These are phyloP conservation scores for Pipra filicauda DNA, from an alignment of 2,113 vertebrate genomes.

Conservation along the genomic window DNA sequence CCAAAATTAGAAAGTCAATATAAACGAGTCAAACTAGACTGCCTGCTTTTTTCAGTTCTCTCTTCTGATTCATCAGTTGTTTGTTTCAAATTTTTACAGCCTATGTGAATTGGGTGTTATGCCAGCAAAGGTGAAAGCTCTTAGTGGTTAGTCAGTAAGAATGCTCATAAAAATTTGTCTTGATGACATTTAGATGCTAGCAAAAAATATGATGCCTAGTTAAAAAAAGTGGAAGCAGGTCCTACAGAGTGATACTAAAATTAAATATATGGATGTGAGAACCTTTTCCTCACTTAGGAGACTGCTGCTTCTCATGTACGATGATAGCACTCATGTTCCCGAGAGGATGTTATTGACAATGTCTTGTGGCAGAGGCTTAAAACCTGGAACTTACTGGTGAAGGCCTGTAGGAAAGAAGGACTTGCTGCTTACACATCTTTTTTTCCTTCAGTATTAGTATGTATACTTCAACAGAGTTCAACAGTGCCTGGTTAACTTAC, in stretches of 20 bases:
- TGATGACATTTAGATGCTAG: constrained; percentile 19
- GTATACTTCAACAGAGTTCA: neutral
- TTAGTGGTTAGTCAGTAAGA: constrained; percentile 43
- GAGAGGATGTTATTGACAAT: neutral
- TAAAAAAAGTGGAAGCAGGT: neutral
- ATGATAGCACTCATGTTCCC: neutral
- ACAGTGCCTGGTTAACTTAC: neutral
- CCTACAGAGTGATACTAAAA: neutral
- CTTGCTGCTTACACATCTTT: neutral
- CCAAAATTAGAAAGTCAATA: constrained; percentile 67
- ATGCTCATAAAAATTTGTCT: neutral
- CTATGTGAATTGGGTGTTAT: constrained; percentile 25
- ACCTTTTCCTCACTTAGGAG: neutral
- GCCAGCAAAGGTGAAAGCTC: constrained; percentile 46
- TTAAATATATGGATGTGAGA: neutral
- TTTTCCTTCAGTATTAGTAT: neutral
- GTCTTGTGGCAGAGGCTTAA: neutral
- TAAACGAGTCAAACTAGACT: constrained; percentile 66
- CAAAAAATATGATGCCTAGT: neutral
- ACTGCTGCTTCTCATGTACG: neutral
- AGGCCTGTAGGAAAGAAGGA: neutral
- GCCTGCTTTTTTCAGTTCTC: constrained; percentile 48
- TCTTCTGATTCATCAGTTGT: constrained; percentile 62
- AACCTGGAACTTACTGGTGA: neutral
- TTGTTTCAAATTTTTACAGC: constrained; percentile 52